Conservation (phyloP, 1,140 invertebrate genomes). For the Chrysomallon squamiferum region DNA sequence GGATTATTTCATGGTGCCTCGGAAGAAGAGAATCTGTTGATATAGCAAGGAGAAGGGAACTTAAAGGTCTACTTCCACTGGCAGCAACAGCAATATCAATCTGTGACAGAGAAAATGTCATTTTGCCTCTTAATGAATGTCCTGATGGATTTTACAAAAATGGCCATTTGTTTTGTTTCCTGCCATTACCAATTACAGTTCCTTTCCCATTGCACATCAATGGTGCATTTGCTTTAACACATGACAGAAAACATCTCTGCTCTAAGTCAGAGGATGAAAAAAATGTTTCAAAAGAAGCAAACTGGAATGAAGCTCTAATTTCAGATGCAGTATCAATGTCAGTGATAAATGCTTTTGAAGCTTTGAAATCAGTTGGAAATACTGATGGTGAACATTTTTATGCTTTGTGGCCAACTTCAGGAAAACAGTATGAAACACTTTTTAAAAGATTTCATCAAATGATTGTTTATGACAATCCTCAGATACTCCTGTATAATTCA, state of each 20-base stretch:
- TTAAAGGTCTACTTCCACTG: neutral
- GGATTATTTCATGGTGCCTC: neutral
- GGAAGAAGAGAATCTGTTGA: neutral
- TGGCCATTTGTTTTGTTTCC: conserved; percentile 26
- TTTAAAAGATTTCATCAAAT: conserved; percentile 2
- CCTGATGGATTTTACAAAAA: neutral
- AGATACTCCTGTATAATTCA: neutral
- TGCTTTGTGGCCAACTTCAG: conserved; percentile 7
- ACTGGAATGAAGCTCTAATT: conserved; percentile 43
- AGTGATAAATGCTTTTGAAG: conserved; percentile 2
- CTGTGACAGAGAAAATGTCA: neutral
- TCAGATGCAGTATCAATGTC: conserved; percentile 6
- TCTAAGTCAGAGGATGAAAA: conserved; percentile 26
- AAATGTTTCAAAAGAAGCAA: neutral
- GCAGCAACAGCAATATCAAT: neutral
- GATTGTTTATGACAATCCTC: neutral
- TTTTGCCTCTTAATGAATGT: neutral
- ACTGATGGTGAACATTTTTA: conserved; percentile 1
- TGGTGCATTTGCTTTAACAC: conserved; percentile 36
- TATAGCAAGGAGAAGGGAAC: neutral
- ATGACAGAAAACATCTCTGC: conserved; percentile 24
- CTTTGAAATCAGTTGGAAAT: neutral
- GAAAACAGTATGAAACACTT: neutral
- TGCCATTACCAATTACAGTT: conserved; percentile 31
- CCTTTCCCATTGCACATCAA: conserved; percentile 36